Base-by-base conservation (phyloP, 1,140 invertebrate genomes). In the Trichonephila inaurata region DNA sequence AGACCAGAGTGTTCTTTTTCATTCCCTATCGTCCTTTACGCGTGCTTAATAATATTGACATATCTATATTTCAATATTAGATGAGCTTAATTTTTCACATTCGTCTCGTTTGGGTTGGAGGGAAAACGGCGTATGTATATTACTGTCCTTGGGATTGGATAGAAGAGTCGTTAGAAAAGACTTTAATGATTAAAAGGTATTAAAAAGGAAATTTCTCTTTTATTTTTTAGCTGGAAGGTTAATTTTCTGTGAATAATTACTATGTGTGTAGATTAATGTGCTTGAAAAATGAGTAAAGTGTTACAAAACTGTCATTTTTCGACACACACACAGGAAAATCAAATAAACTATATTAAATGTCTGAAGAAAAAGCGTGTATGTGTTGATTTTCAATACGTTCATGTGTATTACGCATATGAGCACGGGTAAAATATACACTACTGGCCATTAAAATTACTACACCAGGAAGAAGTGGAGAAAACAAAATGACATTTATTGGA, bases 41-140 rank as follows among this genome's bases (percentile, higher is more conserved):
- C n/a, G 66, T 69, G 21, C n/a, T 69, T 69, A 69, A 69, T 69
- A 24, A 69, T 69, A 24, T 69, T 69, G 66, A 69, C 66, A 24
- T 24, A 69, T 69, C 66, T 69, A 69, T 69, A 69, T 69, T 69
- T 69, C 66, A 69, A 69, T 69, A 69, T 69, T 69, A 69, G n/a
- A 24, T 24, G 21, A 69, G 21, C n/a, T 69, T n/a, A 69, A 69
- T 69, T 69, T 69, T 69, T 69, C 66, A n/a, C 7, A 5, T 69
- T 69, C 12, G 66, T 21, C 62, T 16, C 62, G 5, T 64, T 21
- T 64, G 14, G 62, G 12, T 18, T 6, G 3, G 21, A 64, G 16
- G 62, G 4, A 21, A 2, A 64, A 5, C 18, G 62, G 62, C 18
- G 62, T 64, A 21, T 19, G 62, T 21, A 19, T 21, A 19, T 5